phyloP scores from a whole-genome alignment of 2,797 vertebrate genomes.

The Fringilla coelebs region DNA sequence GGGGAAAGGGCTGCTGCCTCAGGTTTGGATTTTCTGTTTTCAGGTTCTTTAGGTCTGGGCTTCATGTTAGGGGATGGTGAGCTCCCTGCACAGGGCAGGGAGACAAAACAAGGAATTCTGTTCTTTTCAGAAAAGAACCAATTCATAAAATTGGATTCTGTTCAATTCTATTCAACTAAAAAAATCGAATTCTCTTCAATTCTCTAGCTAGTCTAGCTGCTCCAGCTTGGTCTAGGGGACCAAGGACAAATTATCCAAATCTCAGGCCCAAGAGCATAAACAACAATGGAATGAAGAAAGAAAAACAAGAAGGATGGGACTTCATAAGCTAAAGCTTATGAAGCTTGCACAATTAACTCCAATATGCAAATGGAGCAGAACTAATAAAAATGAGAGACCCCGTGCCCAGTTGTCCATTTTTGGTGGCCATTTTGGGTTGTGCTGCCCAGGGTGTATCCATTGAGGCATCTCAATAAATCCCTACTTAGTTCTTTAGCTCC shows the following conservation, averaged over 20 bases:
- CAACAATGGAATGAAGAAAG: not conserved
- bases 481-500: not conserved
- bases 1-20: not conserved
- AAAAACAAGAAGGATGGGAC: not conserved
- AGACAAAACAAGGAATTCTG: not conserved
- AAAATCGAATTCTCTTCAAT: too few species aligned
- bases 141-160: too few species aligned
- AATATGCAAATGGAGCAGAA: not conserved
- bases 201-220: not conserved
- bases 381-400: not conserved
- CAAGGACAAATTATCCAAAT: not conserved
- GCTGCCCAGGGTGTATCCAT: not conserved
- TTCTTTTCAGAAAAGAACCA: too few species aligned
- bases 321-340: accelerated
- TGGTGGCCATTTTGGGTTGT: not conserved
- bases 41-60: not conserved
- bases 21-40: not conserved
- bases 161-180: too few species aligned
- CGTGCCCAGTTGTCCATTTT: not conserved
- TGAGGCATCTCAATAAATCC: not conserved
- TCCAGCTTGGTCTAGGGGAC: not conserved
- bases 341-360: not conserved
- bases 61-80: not conserved
- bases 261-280: not conserved
- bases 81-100: not conserved